These are phyloP conservation scores for Coracopsis vasa DNA, from an alignment of 2,113 vertebrate species.

Conservation along the genomic window DNA sequence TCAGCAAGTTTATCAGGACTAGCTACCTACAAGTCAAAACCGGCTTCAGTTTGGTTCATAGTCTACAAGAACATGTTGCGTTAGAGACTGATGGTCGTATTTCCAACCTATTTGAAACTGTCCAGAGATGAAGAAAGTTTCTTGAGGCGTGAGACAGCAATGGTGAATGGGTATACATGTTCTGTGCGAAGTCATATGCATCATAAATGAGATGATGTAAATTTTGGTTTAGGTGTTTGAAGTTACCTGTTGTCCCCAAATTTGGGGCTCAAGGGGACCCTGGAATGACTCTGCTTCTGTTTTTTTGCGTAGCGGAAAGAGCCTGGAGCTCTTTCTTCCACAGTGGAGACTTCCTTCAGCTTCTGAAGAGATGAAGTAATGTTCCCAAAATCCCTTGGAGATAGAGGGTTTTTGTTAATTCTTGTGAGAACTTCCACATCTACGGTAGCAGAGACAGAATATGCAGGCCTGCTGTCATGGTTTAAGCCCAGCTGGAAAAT, in stretches of 20 bases:
- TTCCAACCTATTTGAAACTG: not conserved
- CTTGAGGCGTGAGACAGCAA: not conserved
- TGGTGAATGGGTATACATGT: not conserved
- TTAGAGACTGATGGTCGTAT: not conserved
- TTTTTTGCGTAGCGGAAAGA: not conserved
- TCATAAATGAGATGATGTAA: not conserved
- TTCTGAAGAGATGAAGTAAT: not conserved
- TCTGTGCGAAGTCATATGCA: not conserved
- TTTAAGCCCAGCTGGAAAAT: not conserved
- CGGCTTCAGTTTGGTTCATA: not conserved
- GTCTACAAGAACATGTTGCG: not conserved
- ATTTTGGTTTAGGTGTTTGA: not conserved
- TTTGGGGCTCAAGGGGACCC: not conserved
- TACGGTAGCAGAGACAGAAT: not conserved
- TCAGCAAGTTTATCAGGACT: not conserved
- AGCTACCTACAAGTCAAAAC: not conserved
- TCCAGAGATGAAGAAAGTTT: not conserved
- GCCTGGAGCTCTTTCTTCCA: not conserved
- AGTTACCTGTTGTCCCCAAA: not conserved
- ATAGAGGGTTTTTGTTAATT: not conserved
- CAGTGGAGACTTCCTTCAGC: not conserved
- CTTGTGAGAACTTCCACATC: not conserved
- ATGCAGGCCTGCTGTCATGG: not conserved
- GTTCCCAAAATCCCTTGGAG: not conserved
- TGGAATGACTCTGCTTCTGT: accelerated